Conservation (phyloP, 2,797 vertebrate genomes). For the Sparidentex hasta region DNA sequence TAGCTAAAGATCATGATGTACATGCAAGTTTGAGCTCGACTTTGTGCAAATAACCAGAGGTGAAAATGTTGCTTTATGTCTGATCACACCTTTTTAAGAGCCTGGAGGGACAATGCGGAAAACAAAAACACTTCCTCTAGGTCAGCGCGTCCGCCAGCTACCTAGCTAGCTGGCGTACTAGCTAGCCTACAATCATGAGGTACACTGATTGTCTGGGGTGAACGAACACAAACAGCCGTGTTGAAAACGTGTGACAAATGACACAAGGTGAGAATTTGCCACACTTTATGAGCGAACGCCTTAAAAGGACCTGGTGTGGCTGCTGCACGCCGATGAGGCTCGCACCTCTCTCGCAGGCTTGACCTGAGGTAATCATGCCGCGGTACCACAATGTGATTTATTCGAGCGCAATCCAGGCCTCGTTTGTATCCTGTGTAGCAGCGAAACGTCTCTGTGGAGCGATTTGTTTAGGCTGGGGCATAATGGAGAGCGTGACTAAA, state of each 20-base stretch:
- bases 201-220: neutral
- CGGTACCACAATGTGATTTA: slow-evolving; percentile 43
- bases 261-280: neutral
- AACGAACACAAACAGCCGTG: neutral
- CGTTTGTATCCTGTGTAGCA: slow-evolving; percentile 30
- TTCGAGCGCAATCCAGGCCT: slow-evolving; percentile 38
- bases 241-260: neutral
- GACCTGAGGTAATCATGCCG: slow-evolving; percentile 23
- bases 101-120: too few species aligned
- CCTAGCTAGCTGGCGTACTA: neutral
- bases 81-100: too few species aligned
- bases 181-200: neutral
- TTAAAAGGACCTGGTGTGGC: too few species aligned
- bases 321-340: too few species aligned
- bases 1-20: too few species aligned
- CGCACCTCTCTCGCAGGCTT: neutral
- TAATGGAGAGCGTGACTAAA: slow-evolving; percentile 50
- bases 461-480: slow-evolving; percentile 59
- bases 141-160: too few species aligned
- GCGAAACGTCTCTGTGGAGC: slow-evolving; percentile 41
- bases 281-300: too few species aligned
- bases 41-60: too few species aligned
- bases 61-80: too few species aligned
- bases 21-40: too few species aligned
- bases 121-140: too few species aligned